Evolutionary conservation across 1,140 invertebrate species (phyloP), one percentile per base, ranked within the genome.

Genomic region (Apis cerana): DNA sequence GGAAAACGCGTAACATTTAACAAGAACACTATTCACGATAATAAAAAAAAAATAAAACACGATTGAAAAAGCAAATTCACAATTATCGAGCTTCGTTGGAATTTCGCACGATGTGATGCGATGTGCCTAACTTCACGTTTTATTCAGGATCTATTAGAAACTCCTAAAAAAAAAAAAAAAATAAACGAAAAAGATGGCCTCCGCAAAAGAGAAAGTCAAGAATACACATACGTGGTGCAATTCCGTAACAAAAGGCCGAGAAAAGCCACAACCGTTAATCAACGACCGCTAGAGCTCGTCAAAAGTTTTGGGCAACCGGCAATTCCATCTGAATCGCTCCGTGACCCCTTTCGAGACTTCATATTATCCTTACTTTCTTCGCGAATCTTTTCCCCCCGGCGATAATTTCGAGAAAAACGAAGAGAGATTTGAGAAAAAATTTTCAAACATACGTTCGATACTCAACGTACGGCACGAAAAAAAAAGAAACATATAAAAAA

Each of bases 241-340:
- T 75, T 75, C 59, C 48, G 59, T 52, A 52, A 64, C 74, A 64
- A 64, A 43, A 75, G 74, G 17, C 59, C 17, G 17, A 75, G 74
- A 52, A 75, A 64, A 64, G 59, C 59, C 74, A 50, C 59, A 75
- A 75, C 74, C 59, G 74, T 75, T 75, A 75, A 75, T 75, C 74
- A 75, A 64, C 48, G 74, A 64, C 54, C 70, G 23, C 70, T 27
- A n/a, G 70, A 58, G 48, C 54, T 58, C 33, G 70, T 59, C 54
- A 7, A 70, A 27, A 43, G 11, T 56, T 72, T 72, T 58, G 54
- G 70, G 54, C 70, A 72, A 48, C 54, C 70, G 11, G 27, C 27
- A 59, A n/a, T 72, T 72, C 54, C 27, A 17, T 54, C 17, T 3
- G 27, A 43, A 72, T 50, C 54, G 11, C 70, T 21, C 70, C 1